A percentile compares a stretch with the other conserved stretches of the same genome.
These are phyloP conservation scores for Pogonognathellus flavescens DNA, from an alignment of 1,140 invertebrate genomes.

Conservation along the genomic window DNA sequence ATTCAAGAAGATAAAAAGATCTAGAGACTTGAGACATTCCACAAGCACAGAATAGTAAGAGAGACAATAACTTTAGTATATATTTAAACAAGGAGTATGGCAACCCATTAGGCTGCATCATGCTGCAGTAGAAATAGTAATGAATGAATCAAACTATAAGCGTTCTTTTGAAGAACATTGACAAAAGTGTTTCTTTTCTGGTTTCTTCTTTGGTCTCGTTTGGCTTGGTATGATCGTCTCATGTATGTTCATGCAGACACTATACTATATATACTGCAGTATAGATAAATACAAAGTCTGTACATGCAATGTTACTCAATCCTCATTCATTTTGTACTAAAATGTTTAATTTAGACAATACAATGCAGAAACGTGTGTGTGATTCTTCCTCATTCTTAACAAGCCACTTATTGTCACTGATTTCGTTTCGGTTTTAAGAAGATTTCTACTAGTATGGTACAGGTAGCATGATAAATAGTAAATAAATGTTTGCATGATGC, in stretches of 20 bases:
- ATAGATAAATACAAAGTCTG: not conserved
- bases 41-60: not conserved
- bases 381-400: slow-evolving; percentile 24
- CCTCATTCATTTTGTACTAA: not conserved
- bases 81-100: not conserved
- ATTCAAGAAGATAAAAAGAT: not conserved
- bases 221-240: not conserved
- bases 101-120: too few species aligned
- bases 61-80: not conserved
- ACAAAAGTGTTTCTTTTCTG: slow-evolving; percentile 4
- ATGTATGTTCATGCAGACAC: not conserved
- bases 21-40: not conserved
- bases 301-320: not conserved
- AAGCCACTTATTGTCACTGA: slow-evolving; percentile 13
- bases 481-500: not conserved
- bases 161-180: not conserved
- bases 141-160: not conserved
- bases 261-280: not conserved
- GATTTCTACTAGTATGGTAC: not conserved
- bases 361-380: not conserved
- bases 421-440: slow-evolving; percentile 32
- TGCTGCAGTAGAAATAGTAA: not conserved
- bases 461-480: not conserved
- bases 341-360: not conserved
- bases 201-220: not conserved